Conservation (phyloP, 2,797 vertebrate species). For the Pelochelys cantorii region DNA sequence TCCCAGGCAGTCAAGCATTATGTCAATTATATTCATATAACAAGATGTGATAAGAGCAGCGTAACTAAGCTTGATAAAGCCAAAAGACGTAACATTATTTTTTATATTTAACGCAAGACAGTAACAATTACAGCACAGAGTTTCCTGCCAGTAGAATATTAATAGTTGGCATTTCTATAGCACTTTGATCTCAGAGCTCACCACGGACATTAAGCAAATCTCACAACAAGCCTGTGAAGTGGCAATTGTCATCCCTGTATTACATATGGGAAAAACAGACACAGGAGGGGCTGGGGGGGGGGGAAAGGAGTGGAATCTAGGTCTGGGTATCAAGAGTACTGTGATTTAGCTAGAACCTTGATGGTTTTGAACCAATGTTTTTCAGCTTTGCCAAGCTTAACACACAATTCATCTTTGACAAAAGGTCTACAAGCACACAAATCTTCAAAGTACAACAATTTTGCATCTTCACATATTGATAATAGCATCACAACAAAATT, state of each 20-base stretch:
- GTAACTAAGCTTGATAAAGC: background rate
- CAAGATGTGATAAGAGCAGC: accelerated
- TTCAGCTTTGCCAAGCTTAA: background rate
- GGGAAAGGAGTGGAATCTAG: background rate
- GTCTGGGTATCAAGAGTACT: background rate
- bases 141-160: background rate
- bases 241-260: background rate
- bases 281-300: too few relatives aligned
- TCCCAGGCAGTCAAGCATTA: background rate
- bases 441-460: background rate
- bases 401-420: background rate
- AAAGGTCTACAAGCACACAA: background rate
- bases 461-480: background rate
- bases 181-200: background rate
- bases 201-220: background rate
- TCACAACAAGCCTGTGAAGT: background rate
- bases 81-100: background rate
- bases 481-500: background rate
- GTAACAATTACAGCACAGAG: background rate
- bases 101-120: background rate
- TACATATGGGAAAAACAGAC: background rate
- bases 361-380: background rate
- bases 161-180: background rate
- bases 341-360: background rate
- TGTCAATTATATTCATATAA: background rate